A percentile compares a stretch with the other conserved stretches of the same genome.
These are phyloP conservation scores for Tor tambroides DNA, from an alignment of 2,113 vertebrate species.

Conservation along the genomic window DNA sequence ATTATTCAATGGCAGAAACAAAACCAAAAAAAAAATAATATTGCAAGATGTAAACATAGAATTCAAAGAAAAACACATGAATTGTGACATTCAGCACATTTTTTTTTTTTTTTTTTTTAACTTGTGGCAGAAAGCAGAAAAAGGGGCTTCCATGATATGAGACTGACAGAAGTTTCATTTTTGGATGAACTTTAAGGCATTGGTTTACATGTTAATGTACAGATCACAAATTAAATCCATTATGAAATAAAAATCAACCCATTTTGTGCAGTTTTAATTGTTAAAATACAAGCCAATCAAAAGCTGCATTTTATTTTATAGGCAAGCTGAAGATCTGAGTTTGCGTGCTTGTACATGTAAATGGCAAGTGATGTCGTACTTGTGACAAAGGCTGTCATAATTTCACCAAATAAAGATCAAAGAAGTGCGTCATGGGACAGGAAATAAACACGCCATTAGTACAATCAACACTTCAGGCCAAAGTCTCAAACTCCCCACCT, in stretches of 20 bases:
- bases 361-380: constrained; percentile 46
- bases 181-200: too few species aligned
- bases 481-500: constrained; percentile 30
- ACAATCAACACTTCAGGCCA: constrained; percentile 48
- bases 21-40: too few species aligned
- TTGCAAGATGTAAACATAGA: too few species aligned
- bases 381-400: constrained; percentile 52
- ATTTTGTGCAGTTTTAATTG: neutral
- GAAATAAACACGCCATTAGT: constrained; percentile 51
- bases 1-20: too few species aligned
- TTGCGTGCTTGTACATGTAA: constrained; percentile 40
- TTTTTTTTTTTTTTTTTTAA: too few species aligned
- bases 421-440: constrained; percentile 50
- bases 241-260: neutral
- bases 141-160: too few species aligned
- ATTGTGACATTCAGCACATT: too few species aligned
- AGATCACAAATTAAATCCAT: neutral
- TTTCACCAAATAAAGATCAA: constrained; percentile 54
- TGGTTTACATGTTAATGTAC: too few species aligned
- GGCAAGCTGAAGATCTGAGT: constrained; percentile 2
- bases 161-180: too few species aligned
- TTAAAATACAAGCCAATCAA: neutral
- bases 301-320: neutral
- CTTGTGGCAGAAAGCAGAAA: too few species aligned
- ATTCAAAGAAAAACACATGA: too few species aligned